A percentile compares a stretch with the other conserved stretches of the same genome.
Conservation (phyloP, 2,888 invertebrate genomes). For the Abscondita cerata region DNA sequence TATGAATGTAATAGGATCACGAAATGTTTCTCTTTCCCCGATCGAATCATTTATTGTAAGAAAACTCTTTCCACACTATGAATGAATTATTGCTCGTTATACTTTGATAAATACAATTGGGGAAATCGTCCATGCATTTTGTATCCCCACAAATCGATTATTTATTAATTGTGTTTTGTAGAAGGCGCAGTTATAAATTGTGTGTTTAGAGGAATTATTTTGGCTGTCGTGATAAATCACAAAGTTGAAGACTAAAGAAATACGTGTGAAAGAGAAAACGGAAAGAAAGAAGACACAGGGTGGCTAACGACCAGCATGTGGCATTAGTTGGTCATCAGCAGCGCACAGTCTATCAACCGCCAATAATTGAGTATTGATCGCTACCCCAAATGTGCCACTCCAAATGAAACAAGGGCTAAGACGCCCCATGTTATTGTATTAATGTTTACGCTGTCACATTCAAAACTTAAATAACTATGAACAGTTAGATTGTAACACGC, state of each 20-base stretch:
- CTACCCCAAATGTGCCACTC: conserved; percentile 48
- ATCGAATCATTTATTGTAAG: conserved; percentile 30
- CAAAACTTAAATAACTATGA: conserved; percentile 27
- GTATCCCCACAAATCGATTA: conserved; percentile 16
- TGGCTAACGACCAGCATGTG: conserved; percentile 56
- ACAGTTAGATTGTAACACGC: not conserved
- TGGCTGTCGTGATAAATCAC: conserved; percentile 33
- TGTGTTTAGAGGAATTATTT: conserved; percentile 34
- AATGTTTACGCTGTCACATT: conserved; percentile 42
- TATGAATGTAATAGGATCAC: conserved; percentile 29
- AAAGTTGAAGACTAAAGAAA: conserved; percentile 33
- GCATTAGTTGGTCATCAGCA: conserved; percentile 57
- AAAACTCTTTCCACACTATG: conserved; percentile 15
- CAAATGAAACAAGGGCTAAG: conserved; percentile 34
- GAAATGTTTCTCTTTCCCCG: conserved; percentile 20
- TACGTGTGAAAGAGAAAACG: conserved; percentile 33
- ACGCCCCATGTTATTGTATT: conserved; percentile 42
- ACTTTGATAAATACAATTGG: conserved; percentile 25
- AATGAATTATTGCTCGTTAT: conserved; percentile 28
- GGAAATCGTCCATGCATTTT: not conserved
- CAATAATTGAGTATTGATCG: conserved; percentile 61
- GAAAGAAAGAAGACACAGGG: conserved; percentile 45
- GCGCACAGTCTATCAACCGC: conserved; percentile 57
- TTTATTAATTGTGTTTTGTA: conserved; percentile 16
- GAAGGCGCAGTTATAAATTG: conserved; percentile 26